phyloP scores from a whole-genome alignment of 2,888 invertebrate species.

The Mesorhabditis sp. region DNA sequence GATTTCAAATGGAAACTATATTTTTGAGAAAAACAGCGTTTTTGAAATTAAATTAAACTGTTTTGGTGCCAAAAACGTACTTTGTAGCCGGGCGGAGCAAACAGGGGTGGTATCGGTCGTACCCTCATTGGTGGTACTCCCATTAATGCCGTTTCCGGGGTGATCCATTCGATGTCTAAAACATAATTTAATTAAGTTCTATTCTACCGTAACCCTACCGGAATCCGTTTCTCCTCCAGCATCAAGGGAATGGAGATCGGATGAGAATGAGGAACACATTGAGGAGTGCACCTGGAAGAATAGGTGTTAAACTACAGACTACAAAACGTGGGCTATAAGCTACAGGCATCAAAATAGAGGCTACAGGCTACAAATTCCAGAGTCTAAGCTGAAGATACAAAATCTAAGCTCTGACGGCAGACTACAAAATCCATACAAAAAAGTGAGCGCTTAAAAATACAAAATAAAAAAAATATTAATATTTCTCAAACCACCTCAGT shows the following conservation, averaged over 20 bases:
- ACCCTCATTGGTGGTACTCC: neutral
- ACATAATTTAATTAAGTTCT: neutral
- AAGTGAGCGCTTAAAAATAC: neutral
- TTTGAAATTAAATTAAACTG: no score
- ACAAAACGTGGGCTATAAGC: no score
- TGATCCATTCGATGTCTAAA: constrained; percentile 43
- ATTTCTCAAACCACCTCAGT: neutral
- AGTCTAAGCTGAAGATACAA: no score
- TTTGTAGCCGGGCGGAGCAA: neutral
- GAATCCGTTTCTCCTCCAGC: constrained; percentile 52
- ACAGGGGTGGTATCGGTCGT: neutral
- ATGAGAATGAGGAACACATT: constrained; percentile 54
- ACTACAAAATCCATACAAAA: neutral
- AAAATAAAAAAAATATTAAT: neutral
- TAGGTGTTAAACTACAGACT: no score
- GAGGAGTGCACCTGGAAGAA: constrained; percentile 41
- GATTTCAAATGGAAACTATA: no score
- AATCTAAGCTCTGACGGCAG: no score
- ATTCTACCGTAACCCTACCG: constrained; percentile 29
- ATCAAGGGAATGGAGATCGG: constrained; percentile 53
- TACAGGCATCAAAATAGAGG: no score
- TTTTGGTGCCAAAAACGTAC: neutral
- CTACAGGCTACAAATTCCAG: no score
- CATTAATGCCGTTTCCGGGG: constrained; percentile 38
- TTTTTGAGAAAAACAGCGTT: no score